These are phyloP conservation scores for Eueides isabella DNA, from an alignment of 1,140 invertebrate species.

Conservation along the genomic window DNA sequence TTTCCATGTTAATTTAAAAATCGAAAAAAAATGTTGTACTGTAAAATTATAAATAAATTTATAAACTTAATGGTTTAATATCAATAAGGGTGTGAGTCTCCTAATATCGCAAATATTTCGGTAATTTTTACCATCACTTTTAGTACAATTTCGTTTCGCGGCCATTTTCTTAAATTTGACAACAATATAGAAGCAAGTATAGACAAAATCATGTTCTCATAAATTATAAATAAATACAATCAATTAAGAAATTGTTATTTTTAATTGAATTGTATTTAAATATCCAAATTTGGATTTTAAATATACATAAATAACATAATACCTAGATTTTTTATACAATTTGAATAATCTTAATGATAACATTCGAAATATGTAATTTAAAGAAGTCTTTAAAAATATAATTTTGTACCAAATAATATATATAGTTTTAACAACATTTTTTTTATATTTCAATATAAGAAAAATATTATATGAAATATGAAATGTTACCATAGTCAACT, in stretches of 20 bases:
- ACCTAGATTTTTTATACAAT: too few relatives aligned
- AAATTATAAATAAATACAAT: conserved; percentile 16
- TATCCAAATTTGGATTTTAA: too few relatives aligned
- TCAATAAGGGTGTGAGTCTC: not conserved
- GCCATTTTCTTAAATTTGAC: conserved; percentile 79
- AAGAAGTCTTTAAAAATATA: too few relatives aligned
- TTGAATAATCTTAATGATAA: too few relatives aligned
- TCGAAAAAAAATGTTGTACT: not conserved
- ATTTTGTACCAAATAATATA: too few relatives aligned
- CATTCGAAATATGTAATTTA: too few relatives aligned
- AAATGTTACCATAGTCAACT: not conserved
- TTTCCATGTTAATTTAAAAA: conserved; percentile 6
- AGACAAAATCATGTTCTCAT: conserved; percentile 24
- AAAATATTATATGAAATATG: too few relatives aligned
- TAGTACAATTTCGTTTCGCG: conserved; percentile 76
- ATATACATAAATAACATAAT: too few relatives aligned
- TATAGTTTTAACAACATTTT: too few relatives aligned
- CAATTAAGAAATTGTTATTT: not conserved
- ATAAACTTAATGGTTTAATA: not conserved
- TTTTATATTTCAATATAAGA: too few relatives aligned
- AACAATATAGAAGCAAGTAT: conserved; percentile 39
- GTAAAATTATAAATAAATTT: not conserved
- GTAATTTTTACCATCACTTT: conserved; percentile 65
- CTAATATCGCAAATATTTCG: not conserved
- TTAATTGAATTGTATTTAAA: too few relatives aligned